These are phyloP conservation scores for Cyclura pinguis DNA, from an alignment of 2,797 vertebrate genomes.

Conservation along the genomic window DNA sequence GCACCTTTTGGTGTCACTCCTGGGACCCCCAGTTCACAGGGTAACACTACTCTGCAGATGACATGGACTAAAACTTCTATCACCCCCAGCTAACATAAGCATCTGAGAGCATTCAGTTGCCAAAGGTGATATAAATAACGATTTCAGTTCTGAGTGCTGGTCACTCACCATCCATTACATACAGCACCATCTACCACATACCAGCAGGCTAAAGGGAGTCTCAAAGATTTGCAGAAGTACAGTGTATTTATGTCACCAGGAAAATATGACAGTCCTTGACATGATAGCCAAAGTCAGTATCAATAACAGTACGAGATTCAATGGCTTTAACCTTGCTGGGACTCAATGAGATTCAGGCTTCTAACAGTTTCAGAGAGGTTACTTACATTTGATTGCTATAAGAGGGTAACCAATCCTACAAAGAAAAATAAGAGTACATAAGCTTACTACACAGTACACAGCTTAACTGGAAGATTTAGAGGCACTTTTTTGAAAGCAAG, in stretches of 20 bases:
- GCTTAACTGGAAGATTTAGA: neutral
- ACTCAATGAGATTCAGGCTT: too few species aligned
- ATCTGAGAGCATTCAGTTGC: too few species aligned
- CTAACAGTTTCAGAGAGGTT: conserved; percentile 31
- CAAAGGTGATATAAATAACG: too few species aligned
- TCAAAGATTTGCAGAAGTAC: neutral
- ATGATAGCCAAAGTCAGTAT: too few species aligned
- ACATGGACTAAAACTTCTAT: neutral
- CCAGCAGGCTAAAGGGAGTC: neutral
- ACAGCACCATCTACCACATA: neutral
- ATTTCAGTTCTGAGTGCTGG: neutral
- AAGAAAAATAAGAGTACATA: neutral
- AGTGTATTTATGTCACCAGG: too few species aligned
- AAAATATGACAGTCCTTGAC: too few species aligned
- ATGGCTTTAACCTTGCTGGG: too few species aligned
- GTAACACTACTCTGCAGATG: too few species aligned
- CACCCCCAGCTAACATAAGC: neutral
- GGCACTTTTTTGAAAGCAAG: neutral
- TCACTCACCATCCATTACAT: too few species aligned
- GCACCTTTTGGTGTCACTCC: too few species aligned
- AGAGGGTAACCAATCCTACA: conserved; percentile 91
- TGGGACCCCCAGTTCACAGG: too few species aligned
- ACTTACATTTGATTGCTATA: conserved; percentile 91
- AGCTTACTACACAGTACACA: neutral
- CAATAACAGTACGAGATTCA: too few species aligned